Percentiles rank a stretch among this genome's conserved stretches.
Conservation (phyloP, 2,888 invertebrate genomes). For the Pycnomerus fuliginosus region DNA sequence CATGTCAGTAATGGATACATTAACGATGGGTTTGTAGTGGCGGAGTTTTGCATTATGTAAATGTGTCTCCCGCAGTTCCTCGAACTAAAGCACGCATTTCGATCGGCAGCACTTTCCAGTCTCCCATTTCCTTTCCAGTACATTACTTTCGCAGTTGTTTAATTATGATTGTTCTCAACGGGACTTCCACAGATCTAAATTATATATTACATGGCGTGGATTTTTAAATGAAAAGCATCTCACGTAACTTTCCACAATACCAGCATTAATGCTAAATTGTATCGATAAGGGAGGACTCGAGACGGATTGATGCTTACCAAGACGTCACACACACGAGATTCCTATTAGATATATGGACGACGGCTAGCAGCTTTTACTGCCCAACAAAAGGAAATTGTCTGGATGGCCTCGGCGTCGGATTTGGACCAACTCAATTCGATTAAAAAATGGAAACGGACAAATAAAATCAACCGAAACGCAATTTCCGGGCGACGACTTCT, state of each 20-base stretch:
- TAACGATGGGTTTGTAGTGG: slow-evolving; percentile 25
- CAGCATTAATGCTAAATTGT: slow-evolving; percentile 35
- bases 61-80: slow-evolving; percentile 42
- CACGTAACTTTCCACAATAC: too few relatives aligned
- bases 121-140: slow-evolving; percentile 42
- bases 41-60: slow-evolving; percentile 44
- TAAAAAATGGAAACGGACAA: too few relatives aligned
- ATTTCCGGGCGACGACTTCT: too few relatives aligned
- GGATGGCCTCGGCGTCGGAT: slow-evolving; percentile 3
- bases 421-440: too few relatives aligned
- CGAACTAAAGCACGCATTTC: slow-evolving; percentile 38
- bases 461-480: too few relatives aligned
- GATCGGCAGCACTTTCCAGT: slow-evolving; percentile 32
- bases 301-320: slow-evolving; percentile 35
- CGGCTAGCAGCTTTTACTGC: slow-evolving; percentile 15
- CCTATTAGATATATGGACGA: slow-evolving; percentile 40
- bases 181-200: slow-evolving; percentile 36
- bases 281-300: slow-evolving; percentile 38
- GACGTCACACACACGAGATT: slow-evolving; percentile 42
- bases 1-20: slow-evolving; percentile 20
- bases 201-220: slow-evolving; percentile 37
- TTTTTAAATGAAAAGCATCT: too few relatives aligned
- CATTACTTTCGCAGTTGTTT: slow-evolving; percentile 44
- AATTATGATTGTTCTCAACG: slow-evolving; percentile 46
- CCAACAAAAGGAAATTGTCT: slow-evolving; percentile 17